phyloP scores from a whole-genome alignment of 2,113 vertebrate species.

The Myxocyprinus asiaticus region DNA sequence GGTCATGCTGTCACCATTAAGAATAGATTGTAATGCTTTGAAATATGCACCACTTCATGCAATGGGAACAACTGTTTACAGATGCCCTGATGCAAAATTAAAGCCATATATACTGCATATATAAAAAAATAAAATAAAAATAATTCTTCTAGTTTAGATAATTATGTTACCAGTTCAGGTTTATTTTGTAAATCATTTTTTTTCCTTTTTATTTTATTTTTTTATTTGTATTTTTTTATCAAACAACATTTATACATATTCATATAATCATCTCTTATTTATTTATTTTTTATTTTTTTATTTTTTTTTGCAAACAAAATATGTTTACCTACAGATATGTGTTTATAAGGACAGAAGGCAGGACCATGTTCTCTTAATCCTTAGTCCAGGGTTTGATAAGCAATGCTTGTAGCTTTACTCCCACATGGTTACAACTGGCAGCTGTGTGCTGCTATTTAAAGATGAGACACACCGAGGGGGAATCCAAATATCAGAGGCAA shows the following conservation, averaged over 20 bases:
- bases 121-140: too few species aligned
- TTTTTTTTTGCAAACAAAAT: too few species aligned
- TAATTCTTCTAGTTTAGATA: too few species aligned
- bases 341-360: not conserved
- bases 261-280: too few species aligned
- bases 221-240: too few species aligned
- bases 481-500: slow-evolving; percentile 21
- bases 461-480: slow-evolving; percentile 31
- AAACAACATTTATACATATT: too few species aligned
- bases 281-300: not conserved
- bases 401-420: slow-evolving; percentile 27
- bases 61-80: not conserved
- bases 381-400: slow-evolving; percentile 36
- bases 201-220: too few species aligned
- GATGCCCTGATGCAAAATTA: too few species aligned
- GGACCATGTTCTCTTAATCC: not conserved
- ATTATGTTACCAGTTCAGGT: too few species aligned
- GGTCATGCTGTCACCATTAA: slow-evolving; percentile 16
- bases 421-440: slow-evolving; percentile 35
- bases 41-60: not conserved
- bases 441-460: slow-evolving; percentile 44
- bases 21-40: not conserved
- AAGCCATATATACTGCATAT: too few species aligned
- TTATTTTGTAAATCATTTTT: too few species aligned
- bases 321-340: not conserved